Conservation (phyloP, 2,888 invertebrate species). For the Drosophila mimetica region DNA sequence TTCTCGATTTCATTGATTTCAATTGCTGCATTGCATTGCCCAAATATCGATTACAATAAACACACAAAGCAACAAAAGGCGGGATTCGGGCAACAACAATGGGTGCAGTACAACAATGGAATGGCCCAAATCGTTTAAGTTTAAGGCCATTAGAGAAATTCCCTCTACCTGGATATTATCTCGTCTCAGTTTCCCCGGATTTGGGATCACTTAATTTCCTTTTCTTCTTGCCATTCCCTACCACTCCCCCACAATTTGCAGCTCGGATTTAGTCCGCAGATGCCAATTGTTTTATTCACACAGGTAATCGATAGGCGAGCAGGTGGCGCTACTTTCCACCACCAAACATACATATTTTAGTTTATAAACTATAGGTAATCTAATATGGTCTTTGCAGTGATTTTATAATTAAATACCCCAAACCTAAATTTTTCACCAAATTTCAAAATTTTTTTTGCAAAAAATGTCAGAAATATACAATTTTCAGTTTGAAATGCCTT, state of each 20-base stretch:
- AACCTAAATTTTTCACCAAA: no score
- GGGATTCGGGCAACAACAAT: conserved; percentile 24
- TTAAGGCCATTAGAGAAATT: conserved; percentile 30
- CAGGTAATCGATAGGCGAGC: conserved; percentile 71
- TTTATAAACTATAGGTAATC: no score
- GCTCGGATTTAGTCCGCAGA: conserved; percentile 16
- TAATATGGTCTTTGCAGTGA: no score
- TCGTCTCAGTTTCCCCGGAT: background rate
- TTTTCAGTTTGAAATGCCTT: no score
- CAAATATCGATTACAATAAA: conserved; percentile 70
- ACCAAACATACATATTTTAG: background rate
- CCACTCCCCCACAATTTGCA: conserved; percentile 23
- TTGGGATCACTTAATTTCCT: conserved; percentile 35
- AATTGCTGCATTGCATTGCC: conserved; percentile 66
- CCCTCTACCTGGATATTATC: conserved; percentile 16
- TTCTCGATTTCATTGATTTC: conserved; percentile 76
- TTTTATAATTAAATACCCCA: no score
- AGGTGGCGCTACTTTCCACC: conserved; percentile 43
- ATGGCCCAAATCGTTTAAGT: conserved; percentile 37
- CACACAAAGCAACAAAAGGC: conserved; percentile 15
- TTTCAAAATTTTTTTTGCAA: no score
- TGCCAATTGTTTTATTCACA: conserved; percentile 34
- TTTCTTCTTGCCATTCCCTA: background rate
- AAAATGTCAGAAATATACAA: no score
- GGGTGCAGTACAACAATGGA: conserved; percentile 20